Base-by-base conservation (phyloP, 2,888 invertebrate genomes). In the Conus canariensis region DNA sequence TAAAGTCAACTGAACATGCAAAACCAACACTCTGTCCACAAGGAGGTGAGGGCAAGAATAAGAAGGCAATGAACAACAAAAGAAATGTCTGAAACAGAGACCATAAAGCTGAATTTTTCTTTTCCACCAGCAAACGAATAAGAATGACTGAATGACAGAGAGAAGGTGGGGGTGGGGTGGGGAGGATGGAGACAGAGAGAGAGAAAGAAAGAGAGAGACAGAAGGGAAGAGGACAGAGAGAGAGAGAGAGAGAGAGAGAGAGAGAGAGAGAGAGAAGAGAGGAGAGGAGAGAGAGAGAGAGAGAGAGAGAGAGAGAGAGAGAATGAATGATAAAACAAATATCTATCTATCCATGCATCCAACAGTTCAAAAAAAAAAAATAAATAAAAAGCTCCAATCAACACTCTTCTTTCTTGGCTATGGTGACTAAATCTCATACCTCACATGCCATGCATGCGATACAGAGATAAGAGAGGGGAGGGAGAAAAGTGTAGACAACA, bases 371-470 rank as follows among this genome's bases (percentile, higher is more conserved):
- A 74, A 74, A 22, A n/a, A 74, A 74, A 22, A 25, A n/a, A n/a
- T 30, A 30, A 30, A 30, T 30, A 30, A 22, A 74, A n/a, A 74
- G n/a, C 22, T 10, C n/a, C 22, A n/a, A 64, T 14, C 22, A n/a
- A 74, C 77, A 10, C 9, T 22, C 4, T 10, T 45, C 30, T 80
- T 10, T 45, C 77, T 30, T 22, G 77, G 30, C 77, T 30, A 80
- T 80, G 77, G 12, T 30, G 30, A 25, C 77, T 80, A 80, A 16
- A 5, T 80, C 74, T 10, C 9, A n/a, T 74, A 74, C 74, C n/a
- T 80, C 77, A 30, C 77, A 80, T 80, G 77, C 77, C 77, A 80
- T 80, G 77, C 77, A 80, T 22, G 70, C 16, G 70, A 70, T 70
- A 70, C 22, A 22, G 70, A 22, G 70, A 22, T 70, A 70, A 80